Evolutionary conservation across 30 jellyfish, hydroid and myxozoan genomes (phyloP).

Genomic region (Pseudorhiza aurosa): DNA sequence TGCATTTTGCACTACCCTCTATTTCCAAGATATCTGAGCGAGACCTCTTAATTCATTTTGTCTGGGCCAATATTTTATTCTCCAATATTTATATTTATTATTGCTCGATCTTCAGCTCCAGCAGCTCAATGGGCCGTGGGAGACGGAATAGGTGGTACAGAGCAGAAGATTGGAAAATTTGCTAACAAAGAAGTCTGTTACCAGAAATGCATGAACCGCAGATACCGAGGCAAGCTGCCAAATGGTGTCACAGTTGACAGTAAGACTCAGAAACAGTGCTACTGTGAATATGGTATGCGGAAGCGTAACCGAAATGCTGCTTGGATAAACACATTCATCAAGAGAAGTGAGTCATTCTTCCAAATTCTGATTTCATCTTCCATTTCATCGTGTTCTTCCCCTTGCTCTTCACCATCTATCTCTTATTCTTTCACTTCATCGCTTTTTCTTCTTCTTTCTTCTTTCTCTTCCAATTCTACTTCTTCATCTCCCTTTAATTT

Average conservation of each 20-base stretch:
- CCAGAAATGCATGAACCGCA: conserved; percentile 21
- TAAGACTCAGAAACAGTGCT: conserved; percentile 21
- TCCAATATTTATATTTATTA: too few relatives aligned
- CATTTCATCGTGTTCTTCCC: not conserved
- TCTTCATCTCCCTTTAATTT: not conserved
- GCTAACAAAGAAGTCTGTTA: conserved; percentile 52
- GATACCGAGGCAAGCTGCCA: conserved; percentile 43
- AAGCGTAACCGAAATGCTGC: conserved; percentile 20
- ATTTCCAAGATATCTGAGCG: too few relatives aligned
- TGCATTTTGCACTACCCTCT: too few relatives aligned
- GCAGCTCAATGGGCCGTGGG: conserved; percentile 50
- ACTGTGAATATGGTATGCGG: conserved; percentile 54
- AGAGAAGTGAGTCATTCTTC: conserved; percentile 7
- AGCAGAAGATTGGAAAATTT: conserved; percentile 36
- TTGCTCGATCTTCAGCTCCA: conserved; percentile 1
- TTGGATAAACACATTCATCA: conserved; percentile 53
- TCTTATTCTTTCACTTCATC: not conserved
- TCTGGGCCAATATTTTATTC: too few relatives aligned
- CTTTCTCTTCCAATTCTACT: not conserved
- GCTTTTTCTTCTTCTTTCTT: not conserved
- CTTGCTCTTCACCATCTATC: not conserved
- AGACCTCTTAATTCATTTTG: too few relatives aligned
- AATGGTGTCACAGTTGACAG: conserved; percentile 56
- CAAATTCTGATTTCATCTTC: not conserved
- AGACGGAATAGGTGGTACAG: conserved; percentile 52